These are phyloP conservation scores for Hirtodrosophila trivittata DNA, from an alignment of 2,888 invertebrate species.

Conservation along the genomic window DNA sequence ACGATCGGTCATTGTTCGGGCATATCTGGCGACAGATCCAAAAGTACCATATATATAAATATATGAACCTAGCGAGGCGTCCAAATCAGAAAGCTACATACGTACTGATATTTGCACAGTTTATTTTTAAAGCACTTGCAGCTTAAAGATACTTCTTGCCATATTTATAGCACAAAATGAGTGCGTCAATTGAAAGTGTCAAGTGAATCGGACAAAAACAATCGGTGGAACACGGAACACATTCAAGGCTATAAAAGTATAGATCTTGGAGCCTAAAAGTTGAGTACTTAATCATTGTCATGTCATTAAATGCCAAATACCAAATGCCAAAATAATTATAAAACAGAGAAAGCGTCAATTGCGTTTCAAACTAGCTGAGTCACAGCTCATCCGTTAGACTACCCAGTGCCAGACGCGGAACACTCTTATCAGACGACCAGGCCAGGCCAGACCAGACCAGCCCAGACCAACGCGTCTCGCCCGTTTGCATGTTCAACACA, in stretches of 20 bases:
- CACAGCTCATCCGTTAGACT: conserved; percentile 13
- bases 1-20: conserved; percentile 45
- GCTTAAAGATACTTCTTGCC: conserved; percentile 3
- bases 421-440: conserved; percentile 38
- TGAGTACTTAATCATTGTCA: conserved; percentile 24
- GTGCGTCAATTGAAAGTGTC: conserved; percentile 29
- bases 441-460: conserved; percentile 2
- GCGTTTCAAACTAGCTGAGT: conserved; percentile 28
- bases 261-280: neutral
- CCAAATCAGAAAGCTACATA: conserved; percentile 26
- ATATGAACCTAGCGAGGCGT: conserved; percentile 25
- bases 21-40: conserved; percentile 42
- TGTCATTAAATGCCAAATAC: neutral
- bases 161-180: conserved; percentile 26
- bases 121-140: conserved; percentile 45
- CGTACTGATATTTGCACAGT: conserved; percentile 19
- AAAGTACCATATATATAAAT: conserved; percentile 14
- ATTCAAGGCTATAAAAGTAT: conserved; percentile 7
- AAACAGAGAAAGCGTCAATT: conserved; percentile 37
- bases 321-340: neutral
- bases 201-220: conserved; percentile 15
- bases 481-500: neutral
- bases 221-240: conserved; percentile 37
- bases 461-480: neutral
- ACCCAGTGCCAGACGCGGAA: conserved; percentile 4